Evolutionary conservation across 2,113 vertebrate species (phyloP), one percentile per base, ranked within the genome.

Genomic region (Numenius arquata): DNA sequence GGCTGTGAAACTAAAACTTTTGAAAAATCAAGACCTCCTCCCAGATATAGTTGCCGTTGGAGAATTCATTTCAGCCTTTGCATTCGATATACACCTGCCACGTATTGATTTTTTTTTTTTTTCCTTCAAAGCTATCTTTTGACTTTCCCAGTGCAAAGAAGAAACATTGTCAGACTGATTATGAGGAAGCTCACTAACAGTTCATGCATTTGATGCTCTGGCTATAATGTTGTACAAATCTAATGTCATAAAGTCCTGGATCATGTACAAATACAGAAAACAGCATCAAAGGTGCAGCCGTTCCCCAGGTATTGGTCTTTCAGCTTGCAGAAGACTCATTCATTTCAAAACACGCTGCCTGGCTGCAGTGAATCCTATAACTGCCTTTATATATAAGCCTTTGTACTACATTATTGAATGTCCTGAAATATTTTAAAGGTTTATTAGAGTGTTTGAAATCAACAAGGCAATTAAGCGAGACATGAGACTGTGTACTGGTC

Each of bases 381-480:
- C 75, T 84, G 79, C 71, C 55, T 87, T 75, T 56, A 56, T 36
- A 77, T 83, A 76, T 38, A 80, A 80, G 38, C 41, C 84, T 86
- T 81, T 67, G 62, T 85, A 71, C 55, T n/a, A 47, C 22, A 14
- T 68, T 92, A 67, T 25, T 41, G 66, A 93, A 91, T 43, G 77
- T 38, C 75, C 79, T 48, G 45, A 96, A 92, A 83, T 68, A 93
- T 96, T 96, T 79, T 74, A 52, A 96, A 91, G 83, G 71, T 95
- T 95, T 96, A 90, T 96, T 94, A 23, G 7, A 29, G 73, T 40
- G 38, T 77, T 93, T 94, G 95, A 97, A 98, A 97, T 86, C 88
- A 97, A 96, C 88, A 82, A 97, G 80, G 83, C 95, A 97, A 97
- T 98, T 95, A 98, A 98, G 96, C 18, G 79, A 93, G 93, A 87